A percentile compares a stretch with the other conserved stretches of the same genome.
These are phyloP conservation scores for Leptopilina clavipes DNA, from an alignment of 1,140 invertebrate species.

Conservation along the genomic window DNA sequence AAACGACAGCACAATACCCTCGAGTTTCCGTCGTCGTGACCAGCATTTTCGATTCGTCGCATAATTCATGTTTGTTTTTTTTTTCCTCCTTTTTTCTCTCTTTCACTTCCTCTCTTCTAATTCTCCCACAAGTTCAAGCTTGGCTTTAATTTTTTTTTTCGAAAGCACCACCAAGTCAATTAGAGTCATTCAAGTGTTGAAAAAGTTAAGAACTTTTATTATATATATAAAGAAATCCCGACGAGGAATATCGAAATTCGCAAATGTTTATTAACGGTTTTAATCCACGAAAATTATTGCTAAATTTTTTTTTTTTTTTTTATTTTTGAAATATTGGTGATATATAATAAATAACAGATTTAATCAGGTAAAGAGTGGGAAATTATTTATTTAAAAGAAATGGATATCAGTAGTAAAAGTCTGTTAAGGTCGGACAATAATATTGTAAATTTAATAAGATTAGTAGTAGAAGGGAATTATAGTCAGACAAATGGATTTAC, in stretches of 20 bases:
- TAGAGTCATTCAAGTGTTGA: constrained; percentile 3
- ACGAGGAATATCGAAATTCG: not conserved
- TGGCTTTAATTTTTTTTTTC: not conserved
- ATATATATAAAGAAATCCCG: not conserved
- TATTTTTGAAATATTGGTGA: not conserved
- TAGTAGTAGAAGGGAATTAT: too few species aligned
- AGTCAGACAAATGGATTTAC: too few species aligned
- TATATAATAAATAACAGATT: too few species aligned
- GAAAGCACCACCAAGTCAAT: not conserved
- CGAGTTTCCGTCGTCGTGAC: constrained; percentile 56
- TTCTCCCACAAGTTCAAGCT: not conserved
- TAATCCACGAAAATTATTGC: constrained; percentile 35
- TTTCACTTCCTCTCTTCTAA: not conserved
- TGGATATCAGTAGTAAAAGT: too few species aligned
- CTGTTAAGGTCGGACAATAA: too few species aligned
- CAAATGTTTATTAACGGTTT: constrained; percentile 39
- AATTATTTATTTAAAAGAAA: too few species aligned
- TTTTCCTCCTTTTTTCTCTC: not conserved
- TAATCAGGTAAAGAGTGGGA: too few species aligned
- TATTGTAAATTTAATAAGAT: too few species aligned
- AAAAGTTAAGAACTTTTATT: not conserved
- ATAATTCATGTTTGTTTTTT: constrained; percentile 55
- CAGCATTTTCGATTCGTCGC: constrained; percentile 61
- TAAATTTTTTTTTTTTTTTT: constrained; percentile 30
- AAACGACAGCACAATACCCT: constrained; percentile 55